Evolutionary conservation across 2,113 vertebrate genomes (phyloP).

Genomic region (Stomatorhinus ivindoensis): DNA sequence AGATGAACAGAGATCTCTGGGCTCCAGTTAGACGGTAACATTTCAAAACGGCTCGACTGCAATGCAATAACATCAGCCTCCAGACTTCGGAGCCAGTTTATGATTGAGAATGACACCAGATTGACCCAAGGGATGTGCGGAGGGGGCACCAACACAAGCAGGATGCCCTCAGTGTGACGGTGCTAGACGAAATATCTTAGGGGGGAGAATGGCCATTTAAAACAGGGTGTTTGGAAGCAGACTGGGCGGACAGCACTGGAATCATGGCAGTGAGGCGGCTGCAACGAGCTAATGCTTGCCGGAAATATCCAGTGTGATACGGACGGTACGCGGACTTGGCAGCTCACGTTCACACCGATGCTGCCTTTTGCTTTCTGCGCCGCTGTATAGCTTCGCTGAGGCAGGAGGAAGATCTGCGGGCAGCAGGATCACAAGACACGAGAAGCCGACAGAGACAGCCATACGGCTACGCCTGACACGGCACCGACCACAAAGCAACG

Average conservation of each 20-base stretch:
- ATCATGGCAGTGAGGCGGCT: neutral
- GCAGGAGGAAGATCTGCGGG: neutral
- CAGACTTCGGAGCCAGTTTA: neutral
- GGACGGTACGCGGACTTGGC: conserved; percentile 21
- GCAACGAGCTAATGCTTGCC: neutral
- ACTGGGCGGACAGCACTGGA: neutral
- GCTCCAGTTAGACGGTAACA: neutral
- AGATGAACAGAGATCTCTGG: neutral
- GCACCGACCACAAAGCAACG: neutral
- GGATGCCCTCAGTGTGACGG: neutral
- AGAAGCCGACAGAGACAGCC: neutral
- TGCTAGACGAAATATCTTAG: neutral
- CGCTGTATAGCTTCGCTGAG: neutral
- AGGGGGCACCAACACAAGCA: neutral
- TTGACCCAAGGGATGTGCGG: neutral
- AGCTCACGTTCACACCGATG: conserved; percentile 15
- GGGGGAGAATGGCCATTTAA: neutral
- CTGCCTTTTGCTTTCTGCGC: too few relatives aligned
- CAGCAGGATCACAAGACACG: neutral
- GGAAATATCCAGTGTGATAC: conserved; percentile 41
- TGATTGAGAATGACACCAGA: neutral
- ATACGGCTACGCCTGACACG: neutral
- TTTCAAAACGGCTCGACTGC: neutral
- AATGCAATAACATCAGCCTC: neutral
- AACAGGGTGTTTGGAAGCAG: neutral